phyloP scores from a whole-genome alignment of 2,113 vertebrate genomes.

The Ictalurus punctatus region DNA sequence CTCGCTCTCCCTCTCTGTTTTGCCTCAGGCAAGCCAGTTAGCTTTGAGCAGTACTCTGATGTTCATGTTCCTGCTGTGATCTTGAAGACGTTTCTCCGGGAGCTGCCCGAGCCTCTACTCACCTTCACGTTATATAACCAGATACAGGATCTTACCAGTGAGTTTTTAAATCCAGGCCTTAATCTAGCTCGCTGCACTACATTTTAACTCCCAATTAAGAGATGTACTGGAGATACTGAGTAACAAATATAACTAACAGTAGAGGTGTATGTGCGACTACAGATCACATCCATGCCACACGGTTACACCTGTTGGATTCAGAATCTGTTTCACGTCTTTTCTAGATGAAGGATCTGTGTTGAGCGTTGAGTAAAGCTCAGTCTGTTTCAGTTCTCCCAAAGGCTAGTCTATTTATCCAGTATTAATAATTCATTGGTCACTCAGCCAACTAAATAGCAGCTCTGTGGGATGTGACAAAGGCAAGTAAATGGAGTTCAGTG shows the following conservation, averaged over 20 bases:
- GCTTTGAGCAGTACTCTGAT: conserved; percentile 76
- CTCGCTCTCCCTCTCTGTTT: not conserved
- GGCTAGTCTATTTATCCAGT: not conserved
- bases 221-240: not conserved
- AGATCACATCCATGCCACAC: not conserved
- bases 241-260: not conserved
- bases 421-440: conserved; percentile 26
- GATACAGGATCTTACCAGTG: conserved; percentile 77
- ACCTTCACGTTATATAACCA: conserved; percentile 76
- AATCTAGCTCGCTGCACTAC: not conserved
- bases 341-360: not conserved
- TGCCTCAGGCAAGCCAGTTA: conserved; percentile 78
- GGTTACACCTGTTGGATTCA: not conserved
- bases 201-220: not conserved
- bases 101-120: conserved; percentile 84
- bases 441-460: not conserved
- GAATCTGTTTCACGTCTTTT: not conserved
- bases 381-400: not conserved
- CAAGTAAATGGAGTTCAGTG: conserved; percentile 1
- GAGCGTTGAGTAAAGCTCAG: not conserved
- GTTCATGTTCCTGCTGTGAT: conserved; percentile 80
- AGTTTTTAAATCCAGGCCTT: conserved; percentile 52
- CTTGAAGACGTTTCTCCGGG: conserved; percentile 85
- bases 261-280: not conserved
- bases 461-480: not conserved